Percentiles rank a stretch among this genome's conserved stretches.
phyloP scores from a whole-genome alignment of 30 jellyfish, hydroid and myxozoan genomes.

The Mastigias papua region DNA sequence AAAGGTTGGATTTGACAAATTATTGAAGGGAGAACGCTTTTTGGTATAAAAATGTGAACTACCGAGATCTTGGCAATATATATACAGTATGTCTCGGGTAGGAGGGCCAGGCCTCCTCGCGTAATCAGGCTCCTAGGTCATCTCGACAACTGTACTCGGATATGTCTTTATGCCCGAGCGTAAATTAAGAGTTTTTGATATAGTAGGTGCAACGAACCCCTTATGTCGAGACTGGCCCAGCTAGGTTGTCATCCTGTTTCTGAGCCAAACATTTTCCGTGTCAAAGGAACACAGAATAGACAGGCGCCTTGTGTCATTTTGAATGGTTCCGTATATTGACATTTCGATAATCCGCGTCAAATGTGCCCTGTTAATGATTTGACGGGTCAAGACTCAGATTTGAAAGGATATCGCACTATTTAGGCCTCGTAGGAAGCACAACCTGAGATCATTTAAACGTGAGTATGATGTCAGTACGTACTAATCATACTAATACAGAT shows the following conservation, averaged over 20 bases:
- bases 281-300: not conserved
- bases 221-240: conserved; percentile 3
- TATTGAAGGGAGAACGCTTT: too few species aligned
- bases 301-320: conserved; percentile 27
- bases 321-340: conserved; percentile 10
- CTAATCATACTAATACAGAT: not conserved
- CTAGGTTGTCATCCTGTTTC: not conserved
- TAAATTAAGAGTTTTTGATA: not conserved
- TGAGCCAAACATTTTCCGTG: conserved; percentile 2
- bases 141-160: not conserved
- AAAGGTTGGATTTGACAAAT: too few species aligned
- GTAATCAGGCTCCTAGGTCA: too few species aligned
- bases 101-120: too few species aligned
- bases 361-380: not conserved
- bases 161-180: not conserved
- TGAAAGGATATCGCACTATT: conserved; percentile 58
- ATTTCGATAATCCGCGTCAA: conserved; percentile 3
- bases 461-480: conserved; percentile 5
- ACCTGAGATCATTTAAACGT: conserved; percentile 6
- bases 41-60: too few species aligned
- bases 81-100: too few species aligned
- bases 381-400: conserved; percentile 44
- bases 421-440: conserved; percentile 33
- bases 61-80: too few species aligned
- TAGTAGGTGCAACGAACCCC: not conserved